A percentile compares a stretch with the other conserved stretches of the same genome.
These are phyloP conservation scores for Mastigias papua DNA, from an alignment of 30 jellyfish, hydroid and myxozoan species.

Conservation along the genomic window DNA sequence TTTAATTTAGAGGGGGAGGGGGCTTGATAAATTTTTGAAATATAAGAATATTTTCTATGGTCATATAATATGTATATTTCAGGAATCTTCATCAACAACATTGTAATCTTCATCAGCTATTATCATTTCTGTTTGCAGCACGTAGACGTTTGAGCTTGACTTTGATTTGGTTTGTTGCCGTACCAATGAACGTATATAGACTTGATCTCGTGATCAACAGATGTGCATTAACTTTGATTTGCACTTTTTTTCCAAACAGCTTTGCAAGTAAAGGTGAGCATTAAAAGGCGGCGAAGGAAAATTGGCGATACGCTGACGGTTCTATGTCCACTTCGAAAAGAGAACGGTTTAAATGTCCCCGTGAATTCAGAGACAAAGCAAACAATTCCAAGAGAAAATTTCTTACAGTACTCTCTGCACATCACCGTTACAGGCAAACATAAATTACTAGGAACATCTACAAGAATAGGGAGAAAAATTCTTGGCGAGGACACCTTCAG, in stretches of 20 bases:
- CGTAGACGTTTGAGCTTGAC: too few relatives aligned
- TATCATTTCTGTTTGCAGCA: too few relatives aligned
- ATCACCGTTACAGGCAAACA: slow-evolving; percentile 60
- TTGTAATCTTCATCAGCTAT: too few relatives aligned
- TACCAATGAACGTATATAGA: too few relatives aligned
- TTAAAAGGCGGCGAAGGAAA: slow-evolving; percentile 53
- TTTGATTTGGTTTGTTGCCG: too few relatives aligned
- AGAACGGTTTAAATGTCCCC: slow-evolving; percentile 7
- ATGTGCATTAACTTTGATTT: too few relatives aligned
- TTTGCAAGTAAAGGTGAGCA: slow-evolving; percentile 26
- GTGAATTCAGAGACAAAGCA: slow-evolving; percentile 45
- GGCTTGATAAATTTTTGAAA: too few relatives aligned
- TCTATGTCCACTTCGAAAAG: slow-evolving; percentile 9
- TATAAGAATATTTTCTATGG: too few relatives aligned
- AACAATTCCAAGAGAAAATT: not conserved
- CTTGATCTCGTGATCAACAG: too few relatives aligned
- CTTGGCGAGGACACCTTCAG: slow-evolving; percentile 44
- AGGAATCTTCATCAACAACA: too few relatives aligned
- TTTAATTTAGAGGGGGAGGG: too few relatives aligned
- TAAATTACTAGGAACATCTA: slow-evolving; percentile 35
- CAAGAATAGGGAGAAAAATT: slow-evolving; percentile 27
- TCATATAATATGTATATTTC: too few relatives aligned
- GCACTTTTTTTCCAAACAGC: slow-evolving; percentile 28
- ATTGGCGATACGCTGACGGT: slow-evolving; percentile 6
- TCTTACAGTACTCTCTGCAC: slow-evolving; percentile 46